Evolutionary conservation across 2,797 vertebrate species (phyloP).

Genomic region (Sebastes alutus): DNA sequence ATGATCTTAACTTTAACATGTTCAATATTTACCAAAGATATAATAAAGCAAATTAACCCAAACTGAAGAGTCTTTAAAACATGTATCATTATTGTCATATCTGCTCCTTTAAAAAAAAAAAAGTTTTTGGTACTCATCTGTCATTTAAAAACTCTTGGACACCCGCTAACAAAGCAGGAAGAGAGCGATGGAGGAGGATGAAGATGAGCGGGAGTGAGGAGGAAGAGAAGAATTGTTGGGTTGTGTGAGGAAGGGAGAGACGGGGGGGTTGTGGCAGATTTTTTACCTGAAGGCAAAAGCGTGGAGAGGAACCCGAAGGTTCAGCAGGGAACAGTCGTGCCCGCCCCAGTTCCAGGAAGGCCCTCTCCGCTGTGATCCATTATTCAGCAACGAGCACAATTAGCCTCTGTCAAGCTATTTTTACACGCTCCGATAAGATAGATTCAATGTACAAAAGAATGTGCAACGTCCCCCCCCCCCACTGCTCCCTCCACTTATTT

Average conservation of each 20-base stretch:
- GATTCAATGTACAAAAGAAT: conserved; percentile 80
- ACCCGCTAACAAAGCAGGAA: background rate
- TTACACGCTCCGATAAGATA: conserved; percentile 79
- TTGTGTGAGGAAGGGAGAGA: too few relatives aligned
- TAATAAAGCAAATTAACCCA: background rate
- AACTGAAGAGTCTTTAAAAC: background rate
- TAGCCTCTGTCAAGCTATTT: conserved; percentile 82
- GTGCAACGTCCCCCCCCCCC: conserved; percentile 27
- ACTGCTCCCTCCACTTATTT: conserved; percentile 70
- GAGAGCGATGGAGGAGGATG: conserved; percentile 1
- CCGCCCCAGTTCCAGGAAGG: conserved; percentile 82
- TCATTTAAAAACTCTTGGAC: conserved; percentile 8
- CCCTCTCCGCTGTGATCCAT: conserved; percentile 82
- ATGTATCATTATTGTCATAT: background rate
- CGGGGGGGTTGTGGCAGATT: conserved; percentile 72
- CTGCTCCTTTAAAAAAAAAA: background rate
- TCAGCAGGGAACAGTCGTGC: conserved; percentile 73
- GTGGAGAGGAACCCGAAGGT: conserved; percentile 76
- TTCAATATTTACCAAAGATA: background rate
- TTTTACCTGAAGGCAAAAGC: conserved; percentile 83
- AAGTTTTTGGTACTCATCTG: background rate
- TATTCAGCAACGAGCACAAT: conserved; percentile 86
- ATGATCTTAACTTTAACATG: background rate
- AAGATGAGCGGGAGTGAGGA: conserved; percentile 22
- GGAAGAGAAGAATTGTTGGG: conserved; percentile 1